Conservation (phyloP, 2,113 vertebrate genomes). For the Perca schrenkii region DNA sequence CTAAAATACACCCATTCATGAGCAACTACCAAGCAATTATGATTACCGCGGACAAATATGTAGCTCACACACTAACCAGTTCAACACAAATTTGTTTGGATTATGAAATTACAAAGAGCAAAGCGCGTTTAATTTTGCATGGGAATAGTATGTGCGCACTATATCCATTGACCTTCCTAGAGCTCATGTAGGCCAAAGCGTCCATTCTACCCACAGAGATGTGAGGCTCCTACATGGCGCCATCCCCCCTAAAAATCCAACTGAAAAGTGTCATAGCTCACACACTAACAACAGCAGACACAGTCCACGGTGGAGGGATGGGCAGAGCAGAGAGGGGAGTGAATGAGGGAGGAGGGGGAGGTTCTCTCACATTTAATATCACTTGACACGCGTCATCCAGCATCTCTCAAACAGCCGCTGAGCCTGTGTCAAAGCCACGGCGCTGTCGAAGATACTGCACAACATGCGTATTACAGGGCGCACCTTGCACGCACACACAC, state of each 20-base stretch:
- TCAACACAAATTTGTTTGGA: slow-evolving; percentile 2
- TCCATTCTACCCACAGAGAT: slow-evolving; percentile 40
- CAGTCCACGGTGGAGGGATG: slow-evolving; percentile 36
- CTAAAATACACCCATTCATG: slow-evolving; percentile 26
- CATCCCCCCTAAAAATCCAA: slow-evolving; percentile 36
- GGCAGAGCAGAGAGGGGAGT: slow-evolving; percentile 10
- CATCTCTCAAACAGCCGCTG: slow-evolving; percentile 72
- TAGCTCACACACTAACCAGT: background rate
- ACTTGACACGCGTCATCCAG: slow-evolving; percentile 81
- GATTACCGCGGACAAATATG: slow-evolving; percentile 1
- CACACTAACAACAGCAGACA: slow-evolving; percentile 76
- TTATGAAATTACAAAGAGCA: slow-evolving; percentile 8
- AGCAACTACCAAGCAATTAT: slow-evolving; percentile 39
- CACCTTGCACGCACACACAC: slow-evolving; percentile 30
- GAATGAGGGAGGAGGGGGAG: slow-evolving; percentile 36
- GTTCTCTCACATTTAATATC: slow-evolving; percentile 79
- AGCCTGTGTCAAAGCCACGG: slow-evolving; percentile 64
- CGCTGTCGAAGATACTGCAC: slow-evolving; percentile 38
- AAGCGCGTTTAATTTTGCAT: background rate
- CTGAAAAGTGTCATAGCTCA: slow-evolving; percentile 75
- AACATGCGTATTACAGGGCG: background rate
- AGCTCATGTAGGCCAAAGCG: slow-evolving; percentile 62
- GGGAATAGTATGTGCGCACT: background rate
- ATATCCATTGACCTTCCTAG: slow-evolving; percentile 44
- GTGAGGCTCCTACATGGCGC: slow-evolving; percentile 43